Evolutionary conservation across 2,797 vertebrate species (phyloP).

Genomic region (Rhinophrynus dorsalis): DNA sequence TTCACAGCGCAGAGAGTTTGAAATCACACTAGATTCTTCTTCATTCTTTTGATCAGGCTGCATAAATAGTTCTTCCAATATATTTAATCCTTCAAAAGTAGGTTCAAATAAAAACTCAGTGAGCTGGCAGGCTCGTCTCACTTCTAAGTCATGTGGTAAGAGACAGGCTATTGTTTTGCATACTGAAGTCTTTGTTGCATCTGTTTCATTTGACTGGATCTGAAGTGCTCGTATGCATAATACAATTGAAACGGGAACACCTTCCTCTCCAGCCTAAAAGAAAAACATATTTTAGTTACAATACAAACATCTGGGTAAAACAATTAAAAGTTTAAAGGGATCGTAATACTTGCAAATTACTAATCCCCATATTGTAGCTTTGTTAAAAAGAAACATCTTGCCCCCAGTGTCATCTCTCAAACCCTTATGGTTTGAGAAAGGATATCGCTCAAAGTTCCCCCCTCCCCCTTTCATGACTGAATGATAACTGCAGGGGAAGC

Average conservation of each 20-base stretch:
- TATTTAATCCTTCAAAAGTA: conserved; percentile 77
- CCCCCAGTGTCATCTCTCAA: no score
- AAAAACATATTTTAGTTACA: background rate
- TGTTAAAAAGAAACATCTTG: no score
- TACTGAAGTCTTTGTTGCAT: conserved; percentile 86
- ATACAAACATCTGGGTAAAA: background rate
- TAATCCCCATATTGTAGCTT: no score
- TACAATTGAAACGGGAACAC: conserved; percentile 85
- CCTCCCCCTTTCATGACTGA: no score
- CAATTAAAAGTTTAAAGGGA: no score
- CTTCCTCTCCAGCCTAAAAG: conserved; percentile 82
- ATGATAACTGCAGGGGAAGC: no score
- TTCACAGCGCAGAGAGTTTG: conserved; percentile 95
- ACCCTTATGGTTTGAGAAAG: no score
- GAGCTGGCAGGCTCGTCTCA: conserved; percentile 90
- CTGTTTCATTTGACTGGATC: conserved; percentile 85
- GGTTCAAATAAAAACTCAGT: conserved; percentile 92
- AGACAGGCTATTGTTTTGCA: conserved; percentile 94
- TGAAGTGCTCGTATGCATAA: conserved; percentile 95
- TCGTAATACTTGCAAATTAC: no score
- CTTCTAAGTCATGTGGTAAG: conserved; percentile 90
- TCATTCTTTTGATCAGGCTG: conserved; percentile 94
- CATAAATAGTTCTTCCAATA: conserved; percentile 86
- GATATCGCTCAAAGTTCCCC: no score
- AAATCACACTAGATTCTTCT: conserved; percentile 86